Percentiles rank a stretch among this genome's conserved stretches.
Evolutionary conservation across 1,140 invertebrate species (phyloP).

Genomic region (Cyrtorhinus lividipennis): DNA sequence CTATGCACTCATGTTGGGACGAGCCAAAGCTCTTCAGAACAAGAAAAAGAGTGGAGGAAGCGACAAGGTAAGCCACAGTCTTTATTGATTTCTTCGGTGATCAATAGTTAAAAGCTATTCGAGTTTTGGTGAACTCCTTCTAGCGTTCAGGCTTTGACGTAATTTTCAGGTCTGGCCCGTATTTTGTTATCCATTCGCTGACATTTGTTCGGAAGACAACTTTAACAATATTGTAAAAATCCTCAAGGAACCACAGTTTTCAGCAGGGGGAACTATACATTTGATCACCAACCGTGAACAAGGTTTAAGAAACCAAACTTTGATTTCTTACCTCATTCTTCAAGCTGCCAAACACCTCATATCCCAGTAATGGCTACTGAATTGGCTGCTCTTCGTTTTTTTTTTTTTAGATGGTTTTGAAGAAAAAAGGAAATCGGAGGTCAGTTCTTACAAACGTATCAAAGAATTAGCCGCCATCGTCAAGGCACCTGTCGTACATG

Average conservation of each 20-base stretch:
- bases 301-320: background rate
- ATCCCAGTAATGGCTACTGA: too few species aligned
- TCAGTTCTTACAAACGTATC: conserved; percentile 48
- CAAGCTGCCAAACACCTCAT: too few species aligned
- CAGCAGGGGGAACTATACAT: background rate
- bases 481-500: conserved; percentile 84
- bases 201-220: conserved; percentile 77
- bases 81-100: too few species aligned
- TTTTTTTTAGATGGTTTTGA: too few species aligned
- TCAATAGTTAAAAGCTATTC: too few species aligned
- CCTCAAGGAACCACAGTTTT: background rate
- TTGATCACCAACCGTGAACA: background rate
- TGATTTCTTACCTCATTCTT: too few species aligned
- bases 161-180: conserved; percentile 66
- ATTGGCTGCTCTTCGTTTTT: too few species aligned
- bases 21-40: background rate
- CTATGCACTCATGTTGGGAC: background rate
- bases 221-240: conserved; percentile 53
- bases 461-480: conserved; percentile 73
- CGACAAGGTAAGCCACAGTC: conserved; percentile 29
- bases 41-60: background rate
- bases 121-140: too few species aligned
- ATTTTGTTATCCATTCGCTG: conserved; percentile 82
- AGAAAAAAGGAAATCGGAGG: conserved; percentile 23
- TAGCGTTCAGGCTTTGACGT: too few species aligned